phyloP scores from a whole-genome alignment of 2,888 invertebrate genomes.

The Amphipyra berbera region DNA sequence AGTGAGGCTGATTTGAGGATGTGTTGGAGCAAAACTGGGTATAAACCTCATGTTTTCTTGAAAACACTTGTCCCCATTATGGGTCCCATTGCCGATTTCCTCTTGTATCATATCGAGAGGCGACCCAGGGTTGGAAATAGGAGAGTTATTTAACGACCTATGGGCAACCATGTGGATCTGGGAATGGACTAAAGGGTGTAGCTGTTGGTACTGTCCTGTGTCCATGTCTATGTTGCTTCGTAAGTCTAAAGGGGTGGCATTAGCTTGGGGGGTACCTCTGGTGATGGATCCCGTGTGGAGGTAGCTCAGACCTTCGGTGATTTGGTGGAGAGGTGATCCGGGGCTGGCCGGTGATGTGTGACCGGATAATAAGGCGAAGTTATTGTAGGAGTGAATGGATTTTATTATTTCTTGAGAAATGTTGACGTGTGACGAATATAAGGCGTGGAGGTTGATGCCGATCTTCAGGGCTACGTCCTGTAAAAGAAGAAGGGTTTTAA shows the following conservation, averaged over 20 bases:
- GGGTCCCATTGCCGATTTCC: conserved; percentile 88
- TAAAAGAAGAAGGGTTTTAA: conserved; percentile 7
- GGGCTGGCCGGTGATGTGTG: conserved; percentile 74
- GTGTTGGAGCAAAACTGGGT: conserved; percentile 73
- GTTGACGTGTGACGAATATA: conserved; percentile 72
- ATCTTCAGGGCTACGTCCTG: conserved; percentile 88
- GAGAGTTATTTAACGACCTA: conserved; percentile 90
- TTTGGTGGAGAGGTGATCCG: conserved; percentile 91
- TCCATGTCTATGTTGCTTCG: conserved; percentile 89
- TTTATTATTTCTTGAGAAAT: conserved; percentile 77
- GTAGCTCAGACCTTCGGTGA: conserved; percentile 92
- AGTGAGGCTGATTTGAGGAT: conserved; percentile 97
- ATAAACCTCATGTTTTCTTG: conserved; percentile 58
- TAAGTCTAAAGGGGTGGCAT: conserved; percentile 89
- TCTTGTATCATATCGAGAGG: conserved; percentile 94
- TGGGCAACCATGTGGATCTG: conserved; percentile 85
- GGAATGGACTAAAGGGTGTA: conserved; percentile 83
- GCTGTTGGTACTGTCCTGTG: conserved; percentile 76
- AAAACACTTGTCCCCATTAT: conserved; percentile 54
- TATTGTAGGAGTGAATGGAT: conserved; percentile 75
- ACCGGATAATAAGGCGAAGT: conserved; percentile 68
- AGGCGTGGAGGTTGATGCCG: conserved; percentile 86
- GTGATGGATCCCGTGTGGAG: conserved; percentile 94
- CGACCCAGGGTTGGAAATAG: conserved; percentile 91
- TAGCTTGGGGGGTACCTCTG: conserved; percentile 91